Percentiles rank a stretch among this genome's conserved stretches.
phyloP scores from a whole-genome alignment of 2,797 vertebrate genomes.

The Thamnophis elegans region DNA sequence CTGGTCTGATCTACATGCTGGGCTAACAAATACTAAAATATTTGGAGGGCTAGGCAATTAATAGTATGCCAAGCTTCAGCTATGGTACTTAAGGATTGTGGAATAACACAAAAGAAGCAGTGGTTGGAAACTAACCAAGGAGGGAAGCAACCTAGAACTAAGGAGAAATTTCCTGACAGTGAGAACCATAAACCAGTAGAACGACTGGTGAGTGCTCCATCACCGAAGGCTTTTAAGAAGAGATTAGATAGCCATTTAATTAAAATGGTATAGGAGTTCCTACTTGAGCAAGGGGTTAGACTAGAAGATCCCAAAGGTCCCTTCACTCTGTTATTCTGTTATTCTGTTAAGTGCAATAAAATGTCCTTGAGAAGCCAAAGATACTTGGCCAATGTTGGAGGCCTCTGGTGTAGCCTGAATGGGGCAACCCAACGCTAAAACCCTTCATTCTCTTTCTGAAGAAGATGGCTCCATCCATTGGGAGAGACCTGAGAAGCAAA shows the following conservation, averaged over 20 bases:
- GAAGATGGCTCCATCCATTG: slow-evolving; percentile 64
- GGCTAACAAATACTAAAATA: neutral
- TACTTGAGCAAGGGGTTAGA: neutral
- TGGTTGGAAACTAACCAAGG: too few species aligned
- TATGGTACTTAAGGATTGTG: neutral
- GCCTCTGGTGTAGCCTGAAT: neutral
- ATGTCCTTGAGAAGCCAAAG: neutral
- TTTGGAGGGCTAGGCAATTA: neutral
- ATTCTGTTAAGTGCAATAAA: neutral
- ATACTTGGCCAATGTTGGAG: neutral
- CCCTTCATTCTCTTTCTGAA: slow-evolving; percentile 23
- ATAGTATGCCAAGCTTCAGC: neutral
- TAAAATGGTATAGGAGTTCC: neutral
- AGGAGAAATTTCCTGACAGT: neutral
- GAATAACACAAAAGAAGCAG: neutral
- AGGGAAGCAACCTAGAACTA: neutral
- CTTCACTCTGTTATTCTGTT: neutral
- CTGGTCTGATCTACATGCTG: neutral
- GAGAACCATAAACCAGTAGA: neutral
- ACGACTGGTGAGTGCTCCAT: neutral
- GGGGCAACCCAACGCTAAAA: neutral
- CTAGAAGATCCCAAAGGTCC: neutral
- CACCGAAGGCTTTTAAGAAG: neutral
- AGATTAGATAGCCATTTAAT: neutral
- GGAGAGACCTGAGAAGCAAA: slow-evolving; percentile 59